These are phyloP conservation scores for Tipula vernalis DNA, from an alignment of 2,888 invertebrate species.

Conservation along the genomic window DNA sequence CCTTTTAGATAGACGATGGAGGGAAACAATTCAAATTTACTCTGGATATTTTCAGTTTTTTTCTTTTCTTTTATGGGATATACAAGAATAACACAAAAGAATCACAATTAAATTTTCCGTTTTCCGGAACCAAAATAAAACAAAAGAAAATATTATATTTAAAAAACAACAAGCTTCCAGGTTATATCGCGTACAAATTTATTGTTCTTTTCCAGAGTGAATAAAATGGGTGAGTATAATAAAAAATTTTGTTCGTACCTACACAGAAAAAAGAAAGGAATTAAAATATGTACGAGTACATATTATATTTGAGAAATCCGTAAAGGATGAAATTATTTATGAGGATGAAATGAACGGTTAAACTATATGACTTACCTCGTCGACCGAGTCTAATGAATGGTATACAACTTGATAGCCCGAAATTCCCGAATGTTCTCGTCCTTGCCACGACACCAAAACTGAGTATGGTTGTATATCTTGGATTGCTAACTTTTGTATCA, in stretches of 20 bases:
- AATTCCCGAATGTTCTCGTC: constrained; percentile 72
- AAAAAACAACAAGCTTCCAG: not conserved
- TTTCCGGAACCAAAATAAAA: not conserved
- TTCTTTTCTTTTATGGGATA: not conserved
- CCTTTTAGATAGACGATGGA: not conserved
- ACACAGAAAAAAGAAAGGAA: not conserved
- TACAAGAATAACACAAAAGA: not conserved
- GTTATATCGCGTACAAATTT: not conserved
- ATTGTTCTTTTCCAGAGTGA: not conserved
- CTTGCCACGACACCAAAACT: constrained; percentile 80
- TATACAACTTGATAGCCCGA: constrained; percentile 78
- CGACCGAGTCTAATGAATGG: constrained; percentile 51
- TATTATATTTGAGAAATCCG: not conserved
- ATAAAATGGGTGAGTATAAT: not conserved
- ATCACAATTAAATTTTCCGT: not conserved
- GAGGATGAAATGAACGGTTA: not conserved
- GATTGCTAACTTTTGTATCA: constrained; percentile 71
- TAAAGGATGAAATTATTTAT: not conserved
- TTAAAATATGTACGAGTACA: not conserved
- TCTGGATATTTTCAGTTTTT: not conserved
- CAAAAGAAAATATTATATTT: not conserved
- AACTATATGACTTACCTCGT: constrained; percentile 36
- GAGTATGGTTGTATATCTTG: constrained; percentile 82
- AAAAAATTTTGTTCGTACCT: too few species aligned
- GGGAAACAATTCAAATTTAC: not conserved